Conservation (phyloP, 92 coral and sea anemone genomes). For the Phymanthus crucifer region DNA sequence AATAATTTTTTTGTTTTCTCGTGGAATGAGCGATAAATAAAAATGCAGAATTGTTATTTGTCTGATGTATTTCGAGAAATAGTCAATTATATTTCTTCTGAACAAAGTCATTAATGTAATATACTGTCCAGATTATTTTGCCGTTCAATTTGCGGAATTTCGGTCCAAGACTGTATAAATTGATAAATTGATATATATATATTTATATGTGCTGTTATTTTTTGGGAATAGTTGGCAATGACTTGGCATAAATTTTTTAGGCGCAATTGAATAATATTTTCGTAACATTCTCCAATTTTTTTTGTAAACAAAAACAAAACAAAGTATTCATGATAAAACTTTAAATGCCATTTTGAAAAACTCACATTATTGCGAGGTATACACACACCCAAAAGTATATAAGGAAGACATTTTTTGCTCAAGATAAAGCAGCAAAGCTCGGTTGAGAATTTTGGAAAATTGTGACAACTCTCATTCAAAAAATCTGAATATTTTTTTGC, state of each 20-base stretch:
- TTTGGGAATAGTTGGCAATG: conserved; percentile 10
- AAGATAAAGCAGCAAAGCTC: not conserved
- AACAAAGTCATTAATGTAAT: not conserved
- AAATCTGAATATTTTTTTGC: not conserved
- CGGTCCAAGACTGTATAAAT: conserved; percentile 10
- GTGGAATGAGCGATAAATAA: not conserved
- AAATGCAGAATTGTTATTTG: not conserved
- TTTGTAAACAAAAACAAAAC: not conserved
- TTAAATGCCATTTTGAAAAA: not conserved
- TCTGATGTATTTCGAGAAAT: not conserved
- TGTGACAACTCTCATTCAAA: not conserved
- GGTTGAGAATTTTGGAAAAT: not conserved
- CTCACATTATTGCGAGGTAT: not conserved
- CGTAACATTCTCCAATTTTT: not conserved
- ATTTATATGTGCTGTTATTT: not conserved
- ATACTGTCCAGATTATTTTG: not conserved
- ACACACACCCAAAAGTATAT: not conserved
- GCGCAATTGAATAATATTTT: not conserved
- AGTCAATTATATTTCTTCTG: not conserved
- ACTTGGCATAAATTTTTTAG: not conserved
- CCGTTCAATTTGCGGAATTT: conserved; percentile 12
- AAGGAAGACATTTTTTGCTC: not conserved
- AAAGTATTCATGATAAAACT: not conserved
- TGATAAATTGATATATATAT: conserved; percentile 16
- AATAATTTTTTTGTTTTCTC: too few species aligned